Percentiles rank a stretch among this genome's conserved stretches.
phyloP scores from a whole-genome alignment of 92 coral and sea anemone genomes.

The Zoanthus gigantus region DNA sequence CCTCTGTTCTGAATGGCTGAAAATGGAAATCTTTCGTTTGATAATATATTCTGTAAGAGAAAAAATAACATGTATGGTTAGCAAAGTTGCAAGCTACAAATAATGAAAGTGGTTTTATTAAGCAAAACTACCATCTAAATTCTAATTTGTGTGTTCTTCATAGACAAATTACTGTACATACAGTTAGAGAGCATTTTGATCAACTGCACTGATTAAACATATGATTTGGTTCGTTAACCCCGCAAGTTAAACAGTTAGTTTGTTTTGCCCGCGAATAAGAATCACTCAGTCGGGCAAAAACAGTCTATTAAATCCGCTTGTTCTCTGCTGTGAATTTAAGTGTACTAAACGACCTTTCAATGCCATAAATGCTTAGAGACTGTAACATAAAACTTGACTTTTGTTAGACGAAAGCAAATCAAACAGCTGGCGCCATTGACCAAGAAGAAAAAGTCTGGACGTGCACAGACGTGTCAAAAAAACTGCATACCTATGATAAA shows the following conservation, averaged over 20 bases:
- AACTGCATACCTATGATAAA: slow-evolving; percentile 27
- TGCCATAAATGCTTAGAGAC: slow-evolving; percentile 33
- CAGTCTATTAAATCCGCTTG: slow-evolving; percentile 44
- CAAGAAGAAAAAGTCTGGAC: slow-evolving; percentile 6
- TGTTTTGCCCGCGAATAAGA: slow-evolving; percentile 45
- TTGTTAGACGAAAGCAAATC: slow-evolving; percentile 23
- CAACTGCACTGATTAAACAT: slow-evolving; percentile 14
- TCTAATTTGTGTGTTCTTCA: not conserved
- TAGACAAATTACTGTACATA: slow-evolving; percentile 12
- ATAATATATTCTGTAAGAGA: slow-evolving; percentile 41
- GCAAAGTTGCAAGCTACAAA: slow-evolving; percentile 1
- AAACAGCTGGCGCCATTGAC: slow-evolving; percentile 30
- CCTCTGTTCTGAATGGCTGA: slow-evolving; percentile 24
- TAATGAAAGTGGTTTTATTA: not conserved
- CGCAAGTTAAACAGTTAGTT: slow-evolving; percentile 36
- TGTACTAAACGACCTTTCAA: slow-evolving; percentile 48
- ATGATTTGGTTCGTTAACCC: slow-evolving; percentile 19
- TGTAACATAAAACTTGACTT: slow-evolving; percentile 37
- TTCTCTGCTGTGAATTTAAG: slow-evolving; percentile 40
- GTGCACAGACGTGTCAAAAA: slow-evolving; percentile 45
- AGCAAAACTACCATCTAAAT: not conserved
- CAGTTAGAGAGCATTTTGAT: slow-evolving; percentile 15
- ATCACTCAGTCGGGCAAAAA: not conserved
- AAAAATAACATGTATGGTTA: not conserved
- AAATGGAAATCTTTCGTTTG: slow-evolving; percentile 33